These are phyloP conservation scores for Pungitius pungitius DNA, from an alignment of 2,113 vertebrate species.

Conservation along the genomic window DNA sequence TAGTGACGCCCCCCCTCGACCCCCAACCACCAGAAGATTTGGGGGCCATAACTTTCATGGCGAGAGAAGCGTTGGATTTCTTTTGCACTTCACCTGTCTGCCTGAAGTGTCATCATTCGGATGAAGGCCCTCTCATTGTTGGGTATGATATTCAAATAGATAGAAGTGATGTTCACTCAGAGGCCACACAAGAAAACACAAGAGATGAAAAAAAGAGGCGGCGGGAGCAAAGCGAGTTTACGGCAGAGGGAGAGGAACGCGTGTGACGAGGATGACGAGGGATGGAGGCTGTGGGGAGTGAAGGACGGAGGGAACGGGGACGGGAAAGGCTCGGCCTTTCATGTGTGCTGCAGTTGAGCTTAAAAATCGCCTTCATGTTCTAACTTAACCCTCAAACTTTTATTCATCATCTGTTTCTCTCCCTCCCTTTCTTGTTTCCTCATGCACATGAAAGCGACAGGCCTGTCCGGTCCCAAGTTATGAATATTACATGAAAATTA, in stretches of 20 bases:
- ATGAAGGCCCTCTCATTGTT: conserved; percentile 14
- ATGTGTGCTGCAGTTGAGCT: conserved; percentile 50
- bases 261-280: conserved; percentile 15
- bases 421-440: conserved; percentile 16
- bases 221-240: conserved; percentile 26
- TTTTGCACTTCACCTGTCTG: not conserved
- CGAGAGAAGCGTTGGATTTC: conserved; percentile 20
- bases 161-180: conserved; percentile 5
- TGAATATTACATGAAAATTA: conserved; percentile 77
- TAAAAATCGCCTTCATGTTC: conserved; percentile 50
- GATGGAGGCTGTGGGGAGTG: conserved; percentile 4
- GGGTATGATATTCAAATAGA: conserved; percentile 29
- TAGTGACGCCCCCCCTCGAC: not conserved
- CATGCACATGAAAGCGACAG: conserved; percentile 49
- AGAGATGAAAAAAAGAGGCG: conserved; percentile 20
- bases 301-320: conserved; percentile 10
- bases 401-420: conserved; percentile 22
- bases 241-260: conserved; percentile 11
- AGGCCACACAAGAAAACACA: conserved; percentile 4
- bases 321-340: conserved; percentile 26
- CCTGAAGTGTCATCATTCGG: conserved; percentile 9
- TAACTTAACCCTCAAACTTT: conserved; percentile 40
- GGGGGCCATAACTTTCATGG: not conserved
- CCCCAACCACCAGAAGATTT: not conserved
- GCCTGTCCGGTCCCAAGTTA: conserved; percentile 30